A percentile compares a stretch with the other conserved stretches of the same genome.
Evolutionary conservation across 2,113 vertebrate species (phyloP).

Genomic region (Hydrochoerus hydrochaeris): DNA sequence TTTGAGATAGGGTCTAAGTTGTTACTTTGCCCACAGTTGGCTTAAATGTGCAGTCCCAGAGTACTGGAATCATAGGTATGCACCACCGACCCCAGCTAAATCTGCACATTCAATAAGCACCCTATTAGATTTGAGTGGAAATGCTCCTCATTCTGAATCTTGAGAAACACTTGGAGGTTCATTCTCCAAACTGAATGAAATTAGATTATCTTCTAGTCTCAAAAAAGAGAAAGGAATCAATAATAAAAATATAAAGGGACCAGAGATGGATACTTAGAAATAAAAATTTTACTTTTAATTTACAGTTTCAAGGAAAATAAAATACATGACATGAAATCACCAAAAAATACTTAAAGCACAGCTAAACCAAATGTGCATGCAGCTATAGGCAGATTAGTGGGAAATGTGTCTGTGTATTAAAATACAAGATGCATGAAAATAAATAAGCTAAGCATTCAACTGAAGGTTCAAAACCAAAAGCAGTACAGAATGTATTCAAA

Average conservation of each 20-base stretch:
- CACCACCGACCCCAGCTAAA: background rate
- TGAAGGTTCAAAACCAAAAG: background rate
- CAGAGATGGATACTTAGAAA: background rate
- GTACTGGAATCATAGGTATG: too few relatives aligned
- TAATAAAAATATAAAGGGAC: background rate
- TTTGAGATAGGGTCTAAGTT: too few relatives aligned
- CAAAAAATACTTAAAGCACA: background rate
- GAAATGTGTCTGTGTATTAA: background rate
- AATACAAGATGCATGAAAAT: background rate
- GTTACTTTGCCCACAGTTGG: too few relatives aligned
- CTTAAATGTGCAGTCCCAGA: too few relatives aligned
- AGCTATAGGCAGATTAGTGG: background rate
- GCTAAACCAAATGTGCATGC: background rate
- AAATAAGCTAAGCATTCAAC: background rate
- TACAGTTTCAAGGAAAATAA: background rate
- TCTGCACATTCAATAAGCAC: background rate
- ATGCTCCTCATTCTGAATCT: background rate
- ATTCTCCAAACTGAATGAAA: too few relatives aligned
- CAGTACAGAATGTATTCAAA: background rate
- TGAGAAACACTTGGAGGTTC: background rate
- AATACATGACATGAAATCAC: background rate
- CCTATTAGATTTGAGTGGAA: background rate
- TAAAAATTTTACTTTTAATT: background rate
- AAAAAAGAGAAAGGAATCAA: constrained; percentile 18
- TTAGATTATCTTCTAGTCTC: background rate